Evolutionary conservation across 2,113 vertebrate genomes (phyloP), one percentile per base, ranked within the genome.

Genomic region (Ictidomys tridecemlineatus): DNA sequence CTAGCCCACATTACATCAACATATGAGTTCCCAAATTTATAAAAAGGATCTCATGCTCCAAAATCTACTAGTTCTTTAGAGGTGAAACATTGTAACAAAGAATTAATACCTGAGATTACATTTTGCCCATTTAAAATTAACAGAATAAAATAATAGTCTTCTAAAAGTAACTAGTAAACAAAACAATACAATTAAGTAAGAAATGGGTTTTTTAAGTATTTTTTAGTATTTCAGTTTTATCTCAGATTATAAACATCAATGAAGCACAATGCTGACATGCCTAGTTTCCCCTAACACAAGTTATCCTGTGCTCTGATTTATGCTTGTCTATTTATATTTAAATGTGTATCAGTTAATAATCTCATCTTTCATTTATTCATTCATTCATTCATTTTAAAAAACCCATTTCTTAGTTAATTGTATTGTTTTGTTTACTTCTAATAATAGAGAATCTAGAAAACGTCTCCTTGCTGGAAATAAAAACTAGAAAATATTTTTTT

Each of bases 141-240:
- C 18, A 90, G 22, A 45, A 42, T 67, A 85, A 96, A 86, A 96
- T 28, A 94, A 78, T 26, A 58, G 37, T 74, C n/a, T 97, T 80
- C n/a, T 63, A 74, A 94, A 83, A 91, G 85, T 85, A 88, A 93
- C n/a, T 45, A 67, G 32, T 67, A 85, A 78, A 74, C 17, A 26
- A 86, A 80, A 70, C 34, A 90, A 61, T n/a, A 86, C 32, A 86
- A 96, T 4, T 90, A 45, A 93, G 20, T 85, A 80, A 94, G 16
- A 67, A 76, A 58, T n/a, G 92, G 30, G 92, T 63, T 93, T 70
- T 80, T 20, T 34, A 11, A 45, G 45, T 45, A 9, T 45, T 45
- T 45, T 45, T 45, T 45, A 45, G 45, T 45, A 45, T 45, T 45
- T 45, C 45, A 45, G 45, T 45, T 45, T 45, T 58, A 30, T 26